A percentile compares a stretch with the other conserved stretches of the same genome.
Conservation (phyloP, 1,140 invertebrate genomes). For the Schlechtendalia chinensis region DNA sequence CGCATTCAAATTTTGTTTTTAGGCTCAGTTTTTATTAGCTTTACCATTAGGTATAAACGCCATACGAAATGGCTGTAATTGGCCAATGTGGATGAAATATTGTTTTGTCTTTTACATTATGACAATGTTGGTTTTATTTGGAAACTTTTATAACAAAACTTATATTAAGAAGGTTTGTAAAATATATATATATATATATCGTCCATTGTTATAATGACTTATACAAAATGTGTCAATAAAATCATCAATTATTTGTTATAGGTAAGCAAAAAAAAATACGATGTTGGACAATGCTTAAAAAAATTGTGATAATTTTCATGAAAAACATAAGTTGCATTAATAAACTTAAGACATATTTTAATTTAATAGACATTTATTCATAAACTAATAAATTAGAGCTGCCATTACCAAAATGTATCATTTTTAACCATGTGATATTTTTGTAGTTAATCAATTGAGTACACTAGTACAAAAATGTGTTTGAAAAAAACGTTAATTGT, state of each 20-base stretch:
- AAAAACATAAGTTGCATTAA: not conserved
- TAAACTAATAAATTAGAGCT: constrained; percentile 11
- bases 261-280: not conserved
- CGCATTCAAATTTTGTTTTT: not conserved
- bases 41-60: constrained; percentile 27
- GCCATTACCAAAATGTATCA: not conserved
- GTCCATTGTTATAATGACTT: no score
- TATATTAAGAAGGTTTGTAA: constrained; percentile 30
- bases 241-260: not conserved
- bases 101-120: constrained; percentile 29
- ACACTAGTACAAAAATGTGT: not conserved
- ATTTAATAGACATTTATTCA: not conserved
- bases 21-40: constrained; percentile 32
- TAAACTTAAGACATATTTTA: not conserved
- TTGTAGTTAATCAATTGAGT: not conserved
- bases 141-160: constrained; percentile 37
- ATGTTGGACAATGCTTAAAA: constrained; percentile 9
- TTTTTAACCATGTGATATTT: constrained; percentile 20
- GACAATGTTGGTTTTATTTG: constrained; percentile 39
- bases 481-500: no score
- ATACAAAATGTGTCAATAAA: not conserved
- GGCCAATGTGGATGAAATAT: constrained; percentile 36
- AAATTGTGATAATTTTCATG: constrained; percentile 1
- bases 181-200: not conserved
- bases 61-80: constrained; percentile 13